Evolutionary conservation across 1,140 invertebrate genomes (phyloP).

Genomic region (Nixonia krombeini): DNA sequence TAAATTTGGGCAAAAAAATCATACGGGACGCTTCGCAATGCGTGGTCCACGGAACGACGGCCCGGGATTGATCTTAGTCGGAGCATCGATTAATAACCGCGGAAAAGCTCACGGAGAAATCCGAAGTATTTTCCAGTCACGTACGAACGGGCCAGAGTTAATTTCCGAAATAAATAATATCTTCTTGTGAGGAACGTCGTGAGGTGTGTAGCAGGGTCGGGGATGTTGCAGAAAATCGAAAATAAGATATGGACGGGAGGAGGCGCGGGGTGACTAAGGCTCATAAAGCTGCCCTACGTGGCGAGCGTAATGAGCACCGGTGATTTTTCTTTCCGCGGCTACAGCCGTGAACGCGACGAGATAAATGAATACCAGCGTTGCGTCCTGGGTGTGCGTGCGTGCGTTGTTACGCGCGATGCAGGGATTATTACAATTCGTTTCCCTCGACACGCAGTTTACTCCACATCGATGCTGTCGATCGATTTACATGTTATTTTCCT

Average conservation of each 20-base stretch:
- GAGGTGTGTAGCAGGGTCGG: conserved; percentile 26
- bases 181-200: conserved; percentile 53
- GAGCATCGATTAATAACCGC: conserved; percentile 64
- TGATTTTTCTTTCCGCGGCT: conserved; percentile 67
- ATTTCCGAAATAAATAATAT: conserved; percentile 74
- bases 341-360: conserved; percentile 58
- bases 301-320: conserved; percentile 71
- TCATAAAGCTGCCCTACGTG: conserved; percentile 73
- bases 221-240: conserved; percentile 29
- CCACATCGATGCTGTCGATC: too few species aligned
- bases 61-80: conserved; percentile 50
- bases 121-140: conserved; percentile 64
- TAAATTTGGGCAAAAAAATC: too few species aligned
- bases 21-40: conserved; percentile 14
- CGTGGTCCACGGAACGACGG: conserved; percentile 16
- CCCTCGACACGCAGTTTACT: too few species aligned
- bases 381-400: conserved; percentile 22
- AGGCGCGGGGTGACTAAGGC: conserved; percentile 43
- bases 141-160: conserved; percentile 62
- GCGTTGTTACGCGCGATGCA: too few species aligned
- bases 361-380: conserved; percentile 60
- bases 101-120: conserved; percentile 56
- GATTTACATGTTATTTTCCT: too few species aligned
- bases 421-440: too few species aligned
- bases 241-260: conserved; percentile 47